Percentiles rank a stretch among this genome's conserved stretches.
phyloP scores from a whole-genome alignment of 2,888 invertebrate species.

The Drosophila mayaguana region DNA sequence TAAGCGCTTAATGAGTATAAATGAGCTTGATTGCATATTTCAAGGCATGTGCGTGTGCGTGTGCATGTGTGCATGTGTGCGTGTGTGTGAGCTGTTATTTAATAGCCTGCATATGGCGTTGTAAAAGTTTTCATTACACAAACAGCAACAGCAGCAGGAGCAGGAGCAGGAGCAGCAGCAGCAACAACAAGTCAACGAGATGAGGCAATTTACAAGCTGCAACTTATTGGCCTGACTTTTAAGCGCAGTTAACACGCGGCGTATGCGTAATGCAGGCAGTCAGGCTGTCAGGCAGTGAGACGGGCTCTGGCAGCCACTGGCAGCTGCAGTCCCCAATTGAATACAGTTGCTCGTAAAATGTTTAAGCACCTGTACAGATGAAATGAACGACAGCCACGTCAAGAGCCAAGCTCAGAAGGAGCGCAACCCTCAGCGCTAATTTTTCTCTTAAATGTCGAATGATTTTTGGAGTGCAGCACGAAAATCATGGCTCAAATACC shows the following conservation, averaged over 20 bases:
- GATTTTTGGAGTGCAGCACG: slow-evolving; percentile 56
- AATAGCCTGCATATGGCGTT: slow-evolving; percentile 81
- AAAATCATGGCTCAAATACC: slow-evolving; percentile 9
- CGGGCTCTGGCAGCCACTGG: slow-evolving; percentile 30
- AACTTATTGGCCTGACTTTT: slow-evolving; percentile 77
- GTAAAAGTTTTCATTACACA: slow-evolving; percentile 81
- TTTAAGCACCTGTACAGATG: slow-evolving; percentile 67
- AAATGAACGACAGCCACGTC: slow-evolving; percentile 24
- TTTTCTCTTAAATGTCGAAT: slow-evolving; percentile 73
- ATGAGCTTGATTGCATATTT: slow-evolving; percentile 81
- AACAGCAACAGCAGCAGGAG: slow-evolving; percentile 67
- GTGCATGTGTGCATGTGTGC: slow-evolving; percentile 11
- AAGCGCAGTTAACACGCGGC: slow-evolving; percentile 79
- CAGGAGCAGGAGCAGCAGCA: slow-evolving; percentile 50
- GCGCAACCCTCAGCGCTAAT: slow-evolving; percentile 75
- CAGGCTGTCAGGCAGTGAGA: slow-evolving; percentile 33
- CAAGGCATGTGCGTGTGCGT: slow-evolving; percentile 46
- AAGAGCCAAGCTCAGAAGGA: slow-evolving; percentile 7
- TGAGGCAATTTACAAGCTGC: slow-evolving; percentile 65
- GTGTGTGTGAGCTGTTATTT: slow-evolving; percentile 65
- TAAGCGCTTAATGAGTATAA: slow-evolving; percentile 80
- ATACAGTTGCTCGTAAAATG: slow-evolving; percentile 80
- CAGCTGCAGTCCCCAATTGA: slow-evolving; percentile 69
- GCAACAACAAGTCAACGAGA: slow-evolving; percentile 53
- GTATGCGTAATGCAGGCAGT: slow-evolving; percentile 71